Base-by-base conservation (phyloP, 2,113 vertebrate species). In the Dinomys branickii region DNA sequence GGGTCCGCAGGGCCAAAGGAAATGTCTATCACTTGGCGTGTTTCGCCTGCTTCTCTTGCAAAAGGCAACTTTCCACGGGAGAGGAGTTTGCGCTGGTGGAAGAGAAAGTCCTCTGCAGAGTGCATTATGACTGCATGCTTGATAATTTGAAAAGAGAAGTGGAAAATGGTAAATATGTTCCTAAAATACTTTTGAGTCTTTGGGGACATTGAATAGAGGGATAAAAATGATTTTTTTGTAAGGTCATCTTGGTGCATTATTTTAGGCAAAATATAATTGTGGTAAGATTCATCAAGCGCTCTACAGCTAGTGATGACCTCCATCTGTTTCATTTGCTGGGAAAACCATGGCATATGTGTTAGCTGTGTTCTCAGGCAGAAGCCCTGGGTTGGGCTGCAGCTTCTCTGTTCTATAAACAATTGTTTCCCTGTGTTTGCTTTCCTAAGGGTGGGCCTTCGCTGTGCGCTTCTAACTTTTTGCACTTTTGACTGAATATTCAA, bases 31-130 rank as follows among this genome's bases (percentile, higher is more conserved):
- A 99, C 98, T 96, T 99, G 98, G 99, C 99, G 0, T 99, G 99
- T 96, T 99, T 99, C 33, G 99, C 99, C 3, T 99, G 99, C 98
- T 99, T 99, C 98, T 99, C 99, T 97, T 99, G 99, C 98, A 99
- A 99, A 91, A 98, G 99, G 6, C 99, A 99, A 97, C 99, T 99
- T 44, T 99, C 99, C 12, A 99, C 99, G 0, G 99, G 99, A 63
- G 99, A 99, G 97, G 99, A 99, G 98, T 99, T 99, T 41, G 99
- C 99, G 12, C 94, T 99, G 98, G 99, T 99, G 20, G 99, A 99
- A 97, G 99, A 99, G 94, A 99, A 99, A 89, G 99, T 99, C 84
- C 99, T 99, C 2, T 99, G 99, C 88, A 98, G 99, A 73, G 99
- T 99, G 14, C 99, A 99, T 96, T 99, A 99, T 4, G 99, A 99